phyloP scores from a whole-genome alignment of 1,140 invertebrate species.

The Lordiphosa clarofinis region DNA sequence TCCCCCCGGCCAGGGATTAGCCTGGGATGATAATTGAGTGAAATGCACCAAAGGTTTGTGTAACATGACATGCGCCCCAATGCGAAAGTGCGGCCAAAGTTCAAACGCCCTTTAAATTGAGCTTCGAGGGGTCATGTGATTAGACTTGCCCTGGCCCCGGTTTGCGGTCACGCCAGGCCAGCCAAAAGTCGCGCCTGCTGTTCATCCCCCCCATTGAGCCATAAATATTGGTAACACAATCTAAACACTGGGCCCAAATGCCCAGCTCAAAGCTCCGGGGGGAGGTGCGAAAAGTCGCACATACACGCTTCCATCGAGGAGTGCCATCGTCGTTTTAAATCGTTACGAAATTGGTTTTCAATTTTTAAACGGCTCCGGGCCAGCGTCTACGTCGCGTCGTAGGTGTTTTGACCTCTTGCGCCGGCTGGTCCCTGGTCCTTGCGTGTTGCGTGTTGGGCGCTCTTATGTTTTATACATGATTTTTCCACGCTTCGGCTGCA shows the following conservation, averaged over 20 bases:
- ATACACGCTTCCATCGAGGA: constrained; percentile 19
- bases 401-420: constrained; percentile 22
- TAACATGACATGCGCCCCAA: background rate
- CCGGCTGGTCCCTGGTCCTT: constrained; percentile 24
- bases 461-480: constrained; percentile 73
- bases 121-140: constrained; percentile 55
- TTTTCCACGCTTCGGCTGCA: constrained; percentile 39
- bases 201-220: constrained; percentile 54
- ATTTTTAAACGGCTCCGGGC: constrained; percentile 67
- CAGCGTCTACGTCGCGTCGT: constrained; percentile 18
- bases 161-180: constrained; percentile 62
- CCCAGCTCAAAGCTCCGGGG: constrained; percentile 19
- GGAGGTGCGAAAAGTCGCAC: constrained; percentile 71
- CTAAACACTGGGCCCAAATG: constrained; percentile 61
- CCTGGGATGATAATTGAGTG: too few relatives aligned
- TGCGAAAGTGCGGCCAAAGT: constrained; percentile 43
- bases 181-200: constrained; percentile 46
- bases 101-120: constrained; percentile 73
- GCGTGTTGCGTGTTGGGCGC: constrained; percentile 55
- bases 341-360: constrained; percentile 75
- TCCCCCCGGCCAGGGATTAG: too few relatives aligned
- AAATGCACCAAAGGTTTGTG: background rate
- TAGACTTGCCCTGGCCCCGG: constrained; percentile 48
- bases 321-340: constrained; percentile 52
- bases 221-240: constrained; percentile 78